Conservation (phyloP, 2,888 invertebrate species). For the Temnothorax ravouxi region DNA sequence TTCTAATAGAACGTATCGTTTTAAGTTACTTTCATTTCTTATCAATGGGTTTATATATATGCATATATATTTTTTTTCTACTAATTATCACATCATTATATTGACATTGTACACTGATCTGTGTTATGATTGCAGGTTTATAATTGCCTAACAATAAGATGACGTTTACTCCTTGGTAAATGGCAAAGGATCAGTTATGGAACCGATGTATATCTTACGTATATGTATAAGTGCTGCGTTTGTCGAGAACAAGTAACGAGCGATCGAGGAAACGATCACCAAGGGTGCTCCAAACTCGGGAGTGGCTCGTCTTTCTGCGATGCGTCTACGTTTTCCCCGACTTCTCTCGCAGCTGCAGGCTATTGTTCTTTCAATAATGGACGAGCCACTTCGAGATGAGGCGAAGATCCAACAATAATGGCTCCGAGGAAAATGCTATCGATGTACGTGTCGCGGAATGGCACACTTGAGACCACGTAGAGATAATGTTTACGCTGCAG, state of each 20-base stretch:
- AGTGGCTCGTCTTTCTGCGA: constrained; percentile 48
- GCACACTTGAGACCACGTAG: constrained; percentile 43
- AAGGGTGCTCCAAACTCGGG: constrained; percentile 38
- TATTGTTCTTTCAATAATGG: constrained; percentile 57
- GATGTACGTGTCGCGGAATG: constrained; percentile 39
- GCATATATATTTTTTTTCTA: not conserved
- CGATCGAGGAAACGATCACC: constrained; percentile 38
- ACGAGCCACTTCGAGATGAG: constrained; percentile 52
- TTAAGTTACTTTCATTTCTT: not conserved
- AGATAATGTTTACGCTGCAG: constrained; percentile 31
- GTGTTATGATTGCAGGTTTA: not conserved
- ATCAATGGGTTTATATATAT: not conserved
- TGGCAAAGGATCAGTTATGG: not conserved
- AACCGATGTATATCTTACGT: not conserved
- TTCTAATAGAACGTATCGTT: not conserved
- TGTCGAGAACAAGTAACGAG: constrained; percentile 18
- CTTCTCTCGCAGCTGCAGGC: constrained; percentile 12
- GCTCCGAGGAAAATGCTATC: constrained; percentile 56
- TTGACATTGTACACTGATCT: not conserved
- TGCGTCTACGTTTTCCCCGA: constrained; percentile 31
- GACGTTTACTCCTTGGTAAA: not conserved
- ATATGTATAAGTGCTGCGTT: not conserved
- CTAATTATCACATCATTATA: not conserved
- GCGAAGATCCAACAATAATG: constrained; percentile 62
- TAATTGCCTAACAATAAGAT: constrained; percentile 23